Evolutionary conservation across 2,888 invertebrate genomes (phyloP).

Genomic region (Cerceris rybyensis): DNA sequence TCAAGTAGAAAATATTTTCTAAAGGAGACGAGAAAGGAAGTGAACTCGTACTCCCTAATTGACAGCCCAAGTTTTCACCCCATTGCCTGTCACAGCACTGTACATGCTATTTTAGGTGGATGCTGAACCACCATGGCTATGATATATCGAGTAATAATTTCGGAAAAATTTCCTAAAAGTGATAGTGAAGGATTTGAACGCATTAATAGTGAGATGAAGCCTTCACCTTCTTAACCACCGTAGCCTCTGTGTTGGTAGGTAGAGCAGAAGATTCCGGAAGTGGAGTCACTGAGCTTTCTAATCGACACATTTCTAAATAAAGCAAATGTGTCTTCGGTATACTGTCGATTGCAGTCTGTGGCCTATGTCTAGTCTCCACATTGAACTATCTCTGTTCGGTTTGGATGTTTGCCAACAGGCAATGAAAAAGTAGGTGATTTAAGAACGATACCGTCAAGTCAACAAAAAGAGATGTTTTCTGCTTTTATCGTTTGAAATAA

Average conservation of each 20-base stretch:
- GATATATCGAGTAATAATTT: too few species aligned
- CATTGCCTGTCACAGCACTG: too few species aligned
- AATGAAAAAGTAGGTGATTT: conserved; percentile 47
- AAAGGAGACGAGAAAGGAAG: too few species aligned
- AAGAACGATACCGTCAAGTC: conserved; percentile 43
- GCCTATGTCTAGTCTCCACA: conserved; percentile 45
- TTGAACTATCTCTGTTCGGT: conserved; percentile 59
- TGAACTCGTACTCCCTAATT: too few species aligned
- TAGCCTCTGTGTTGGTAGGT: not conserved
- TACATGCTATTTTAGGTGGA: too few species aligned
- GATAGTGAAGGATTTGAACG: too few species aligned
- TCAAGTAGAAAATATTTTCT: too few species aligned
- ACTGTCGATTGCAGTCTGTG: conserved; percentile 49
- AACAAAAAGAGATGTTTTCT: conserved; percentile 4
- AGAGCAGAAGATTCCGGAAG: conserved; percentile 42
- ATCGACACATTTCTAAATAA: conserved; percentile 58
- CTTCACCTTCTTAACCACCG: not conserved
- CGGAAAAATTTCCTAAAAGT: too few species aligned
- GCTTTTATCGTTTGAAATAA: conserved; percentile 17
- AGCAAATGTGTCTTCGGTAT: conserved; percentile 41
- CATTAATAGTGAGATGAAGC: too few species aligned
- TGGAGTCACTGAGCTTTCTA: conserved; percentile 39
- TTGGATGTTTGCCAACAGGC: conserved; percentile 46
- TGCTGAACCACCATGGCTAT: too few species aligned
- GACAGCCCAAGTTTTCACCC: too few species aligned